Evolutionary conservation across 30 jellyfish, hydroid and myxozoan genomes (phyloP).

Genomic region (Aurelia coerulea): DNA sequence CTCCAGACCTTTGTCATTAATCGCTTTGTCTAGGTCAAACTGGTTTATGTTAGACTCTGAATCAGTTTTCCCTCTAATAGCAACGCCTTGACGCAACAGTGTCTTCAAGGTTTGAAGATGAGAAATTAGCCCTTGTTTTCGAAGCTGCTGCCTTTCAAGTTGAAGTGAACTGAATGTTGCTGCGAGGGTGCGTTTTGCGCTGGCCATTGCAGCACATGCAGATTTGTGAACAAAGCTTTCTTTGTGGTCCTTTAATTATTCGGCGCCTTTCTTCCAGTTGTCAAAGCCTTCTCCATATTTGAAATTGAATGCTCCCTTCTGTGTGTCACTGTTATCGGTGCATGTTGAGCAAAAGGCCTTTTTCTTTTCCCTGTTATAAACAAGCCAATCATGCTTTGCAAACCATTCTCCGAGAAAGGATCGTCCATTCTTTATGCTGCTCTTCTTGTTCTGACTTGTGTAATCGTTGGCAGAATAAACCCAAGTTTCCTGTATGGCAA

Average conservation of each 20-base stretch:
- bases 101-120: conserved; percentile 47
- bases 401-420: conserved; percentile 51
- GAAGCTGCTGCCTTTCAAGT: conserved; percentile 35
- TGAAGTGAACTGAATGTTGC: conserved; percentile 34
- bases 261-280: conserved; percentile 61
- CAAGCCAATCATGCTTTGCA: conserved; percentile 53
- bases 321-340: conserved; percentile 42
- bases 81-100: conserved; percentile 36
- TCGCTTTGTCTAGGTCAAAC: conserved; percentile 53
- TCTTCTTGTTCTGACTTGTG: conserved; percentile 40
- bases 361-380: conserved; percentile 45
- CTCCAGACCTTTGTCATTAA: background rate
- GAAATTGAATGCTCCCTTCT: conserved; percentile 31
- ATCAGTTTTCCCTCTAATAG: conserved; percentile 41
- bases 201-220: conserved; percentile 37
- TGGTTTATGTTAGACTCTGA: conserved; percentile 52
- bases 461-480: conserved; percentile 50
- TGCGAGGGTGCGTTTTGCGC: conserved; percentile 27
- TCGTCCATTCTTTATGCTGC: conserved; percentile 34
- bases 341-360: conserved; percentile 53
- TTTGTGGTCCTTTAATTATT: conserved; percentile 24
- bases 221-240: background rate
- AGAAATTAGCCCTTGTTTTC: background rate
- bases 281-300: conserved; percentile 47
- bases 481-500: conserved; percentile 43